Percentiles rank a stretch among this genome's conserved stretches.
These are phyloP conservation scores for Ricordea florida DNA, from an alignment of 92 coral and sea anemone genomes.

Conservation along the genomic window DNA sequence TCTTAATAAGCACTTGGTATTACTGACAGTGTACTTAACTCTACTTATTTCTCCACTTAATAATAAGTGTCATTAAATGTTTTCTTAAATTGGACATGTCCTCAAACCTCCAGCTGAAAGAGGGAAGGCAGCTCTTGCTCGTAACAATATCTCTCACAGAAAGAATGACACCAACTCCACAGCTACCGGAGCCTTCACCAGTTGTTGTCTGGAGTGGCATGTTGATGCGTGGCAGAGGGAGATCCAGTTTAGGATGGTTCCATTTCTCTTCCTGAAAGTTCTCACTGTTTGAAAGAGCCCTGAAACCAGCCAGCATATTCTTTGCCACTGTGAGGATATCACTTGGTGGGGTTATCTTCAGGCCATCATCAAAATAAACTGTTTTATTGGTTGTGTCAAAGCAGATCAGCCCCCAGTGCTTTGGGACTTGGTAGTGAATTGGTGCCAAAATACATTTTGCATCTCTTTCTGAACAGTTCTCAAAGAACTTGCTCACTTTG, in stretches of 20 bases:
- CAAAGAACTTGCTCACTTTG: background rate
- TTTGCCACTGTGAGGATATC: background rate
- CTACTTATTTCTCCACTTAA: slow-evolving; percentile 17
- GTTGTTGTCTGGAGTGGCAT: slow-evolving; percentile 11
- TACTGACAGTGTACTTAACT: background rate
- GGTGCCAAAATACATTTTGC: background rate
- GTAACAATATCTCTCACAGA: slow-evolving; percentile 11
- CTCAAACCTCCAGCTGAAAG: slow-evolving; percentile 5
- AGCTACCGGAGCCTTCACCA: slow-evolving; percentile 34
- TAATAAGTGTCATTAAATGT: slow-evolving; percentile 10
- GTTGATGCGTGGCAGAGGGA: slow-evolving; percentile 13
- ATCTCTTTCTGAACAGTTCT: background rate
- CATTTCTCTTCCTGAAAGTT: background rate
- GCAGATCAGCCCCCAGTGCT: slow-evolving; percentile 33
- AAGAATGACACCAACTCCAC: slow-evolving; percentile 35
- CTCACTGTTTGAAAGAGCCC: background rate
- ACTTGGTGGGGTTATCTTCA: slow-evolving; percentile 12
- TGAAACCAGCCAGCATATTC: slow-evolving; percentile 26
- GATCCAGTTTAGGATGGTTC: slow-evolving; percentile 1
- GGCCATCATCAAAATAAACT: slow-evolving; percentile 34
- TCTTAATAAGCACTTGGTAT: too few species aligned
- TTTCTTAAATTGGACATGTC: slow-evolving; percentile 3
- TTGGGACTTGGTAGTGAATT: background rate
- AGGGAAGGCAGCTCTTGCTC: background rate
- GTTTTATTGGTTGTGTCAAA: background rate